Percentiles rank a stretch among this genome's conserved stretches.
Evolutionary conservation across 2,113 vertebrate species (phyloP).

Genomic region (Bos taurus): DNA sequence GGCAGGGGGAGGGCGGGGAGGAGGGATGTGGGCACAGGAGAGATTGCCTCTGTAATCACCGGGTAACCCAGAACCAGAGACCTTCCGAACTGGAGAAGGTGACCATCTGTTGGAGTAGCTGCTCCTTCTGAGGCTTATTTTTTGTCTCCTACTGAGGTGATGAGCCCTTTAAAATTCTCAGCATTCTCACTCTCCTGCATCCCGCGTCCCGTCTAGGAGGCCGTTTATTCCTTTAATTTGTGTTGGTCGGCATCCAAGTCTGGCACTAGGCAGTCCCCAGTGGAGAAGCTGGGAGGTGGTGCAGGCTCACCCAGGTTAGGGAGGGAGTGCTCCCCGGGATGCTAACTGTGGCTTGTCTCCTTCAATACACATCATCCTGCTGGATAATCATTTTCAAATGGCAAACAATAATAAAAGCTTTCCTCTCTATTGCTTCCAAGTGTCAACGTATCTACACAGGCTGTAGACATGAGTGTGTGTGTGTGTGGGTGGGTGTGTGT

Average conservation of each 20-base stretch:
- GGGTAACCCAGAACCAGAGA: neutral
- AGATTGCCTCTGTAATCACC: neutral
- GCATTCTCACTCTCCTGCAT: neutral
- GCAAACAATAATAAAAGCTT: constrained; percentile 58
- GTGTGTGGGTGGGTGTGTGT: neutral
- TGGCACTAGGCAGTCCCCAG: constrained; percentile 12
- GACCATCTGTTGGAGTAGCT: neutral
- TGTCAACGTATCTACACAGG: neutral
- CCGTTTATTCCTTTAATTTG: constrained; percentile 38
- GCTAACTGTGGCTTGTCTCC: constrained; percentile 14
- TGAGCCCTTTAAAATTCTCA: constrained; percentile 37
- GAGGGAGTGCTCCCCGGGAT: neutral
- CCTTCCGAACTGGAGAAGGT: neutral
- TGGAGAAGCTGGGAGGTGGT: neutral
- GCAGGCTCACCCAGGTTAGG: constrained; percentile 15
- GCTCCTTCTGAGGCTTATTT: neutral
- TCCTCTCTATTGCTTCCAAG: constrained; percentile 54
- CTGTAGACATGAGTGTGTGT: neutral
- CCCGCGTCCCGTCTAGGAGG: neutral
- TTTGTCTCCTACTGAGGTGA: constrained; percentile 47
- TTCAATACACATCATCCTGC: neutral
- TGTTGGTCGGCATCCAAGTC: constrained; percentile 1
- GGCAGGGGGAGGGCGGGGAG: neutral
- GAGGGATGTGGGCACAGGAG: neutral
- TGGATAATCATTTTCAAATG: constrained; percentile 55